Evolutionary conservation across 1,140 invertebrate genomes (phyloP), one percentile per base, ranked within the genome.

Genomic region (Arctopsyche grandis): DNA sequence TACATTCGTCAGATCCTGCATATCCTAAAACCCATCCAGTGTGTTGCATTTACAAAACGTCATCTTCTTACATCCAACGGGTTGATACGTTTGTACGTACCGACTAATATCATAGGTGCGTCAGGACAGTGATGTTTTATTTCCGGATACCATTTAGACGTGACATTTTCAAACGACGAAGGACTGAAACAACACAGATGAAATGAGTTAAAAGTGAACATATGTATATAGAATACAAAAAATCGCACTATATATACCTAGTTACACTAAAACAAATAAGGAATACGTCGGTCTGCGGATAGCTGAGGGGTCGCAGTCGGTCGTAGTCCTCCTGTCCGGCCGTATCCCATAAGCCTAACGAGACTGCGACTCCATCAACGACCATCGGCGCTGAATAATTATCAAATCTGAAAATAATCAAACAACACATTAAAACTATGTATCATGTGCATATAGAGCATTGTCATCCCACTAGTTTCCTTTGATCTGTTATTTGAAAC

Each of bases 61-160:
- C n/a, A n/a, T n/a, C n/a, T n/a, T n/a, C n/a, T 60, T 9, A 16
- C 19, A 60, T 9, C 9, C 5, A n/a, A n/a, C n/a, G 48, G 1
- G 48, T 52, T 29, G 22, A 69, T 29, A 69, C 14, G 1, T 69
- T 38, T 69, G 7, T 26, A 69, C 91, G 88, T 87, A 95, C 97
- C 97, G 85, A 99, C 98, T 86, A 99, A 92, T 85, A 99, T 97
- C 87, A 99, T 98, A 76, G 98, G 98, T 76, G 97, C 96, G 91
- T 98, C 97, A 76, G 98, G 97, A 89, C 97, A 99, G 87, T 99
- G 98, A 89, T 98, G 96, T 90, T 98, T 97, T 83, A 99, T 98
- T 93, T 99, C 98, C 76, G 98, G 98, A 89, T 99, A 97, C 98
- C 98, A 99, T 91, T 99, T 99, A 80, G 95, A 97, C 82, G 95